Conservation (phyloP, 2,113 vertebrate species). For the Electrona antarctica region DNA sequence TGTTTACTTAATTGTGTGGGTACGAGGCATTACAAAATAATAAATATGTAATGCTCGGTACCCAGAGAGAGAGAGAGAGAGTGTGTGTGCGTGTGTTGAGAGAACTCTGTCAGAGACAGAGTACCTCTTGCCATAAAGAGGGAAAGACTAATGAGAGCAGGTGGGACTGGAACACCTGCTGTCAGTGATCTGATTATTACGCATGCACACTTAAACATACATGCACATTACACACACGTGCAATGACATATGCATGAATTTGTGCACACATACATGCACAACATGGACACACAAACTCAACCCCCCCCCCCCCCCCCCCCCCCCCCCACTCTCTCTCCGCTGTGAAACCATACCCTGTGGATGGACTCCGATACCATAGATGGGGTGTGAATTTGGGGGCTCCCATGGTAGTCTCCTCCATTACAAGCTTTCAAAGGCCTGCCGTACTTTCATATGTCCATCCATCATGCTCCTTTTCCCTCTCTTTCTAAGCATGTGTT, state of each 20-base stretch:
- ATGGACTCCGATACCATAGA: slow-evolving; percentile 54
- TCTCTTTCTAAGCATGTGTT: slow-evolving; percentile 65
- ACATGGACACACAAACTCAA: not conserved
- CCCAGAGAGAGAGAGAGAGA: too few species aligned
- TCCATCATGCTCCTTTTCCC: slow-evolving; percentile 69
- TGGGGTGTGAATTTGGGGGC: slow-evolving; percentile 68
- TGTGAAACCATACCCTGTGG: slow-evolving; percentile 49
- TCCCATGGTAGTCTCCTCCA: slow-evolving; percentile 65
- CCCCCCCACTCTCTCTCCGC: not conserved
- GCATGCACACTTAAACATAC: not conserved
- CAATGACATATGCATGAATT: not conserved
- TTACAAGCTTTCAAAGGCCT: slow-evolving; percentile 70
- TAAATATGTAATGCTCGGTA: too few species aligned
- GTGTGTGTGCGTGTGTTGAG: slow-evolving; percentile 8
- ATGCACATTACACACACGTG: not conserved
- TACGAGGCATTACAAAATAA: not conserved
- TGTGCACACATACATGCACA: not conserved
- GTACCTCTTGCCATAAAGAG: slow-evolving; percentile 6
- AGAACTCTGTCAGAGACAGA: slow-evolving; percentile 43
- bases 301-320: slow-evolving; percentile 1
- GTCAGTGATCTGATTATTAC: slow-evolving; percentile 65
- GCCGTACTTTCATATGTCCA: slow-evolving; percentile 66
- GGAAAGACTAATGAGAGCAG: slow-evolving; percentile 75
- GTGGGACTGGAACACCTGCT: slow-evolving; percentile 61
- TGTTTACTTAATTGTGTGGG: not conserved